A percentile compares a stretch with the other conserved stretches of the same genome.
Evolutionary conservation across 2,888 invertebrate species (phyloP).

Genomic region (Operophtera brumata): DNA sequence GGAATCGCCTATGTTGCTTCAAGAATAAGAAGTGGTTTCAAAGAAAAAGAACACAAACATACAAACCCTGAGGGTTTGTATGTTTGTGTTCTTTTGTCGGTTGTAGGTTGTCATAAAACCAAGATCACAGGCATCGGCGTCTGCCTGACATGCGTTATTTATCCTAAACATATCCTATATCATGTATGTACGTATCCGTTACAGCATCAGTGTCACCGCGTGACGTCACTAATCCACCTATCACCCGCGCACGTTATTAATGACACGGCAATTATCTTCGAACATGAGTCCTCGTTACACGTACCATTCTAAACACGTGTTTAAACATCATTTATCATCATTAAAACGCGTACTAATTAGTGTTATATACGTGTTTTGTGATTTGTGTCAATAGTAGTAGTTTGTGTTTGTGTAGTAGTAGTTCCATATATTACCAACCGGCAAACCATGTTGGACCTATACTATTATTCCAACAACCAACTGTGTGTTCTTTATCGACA

Average conservation of each 20-base stretch:
- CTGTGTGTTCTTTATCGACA: too few relatives aligned
- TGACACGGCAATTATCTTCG: slow-evolving; percentile 63
- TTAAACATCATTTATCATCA: slow-evolving; percentile 63
- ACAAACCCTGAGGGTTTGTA: too few relatives aligned
- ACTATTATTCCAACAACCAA: too few relatives aligned
- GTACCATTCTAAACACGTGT: slow-evolving; percentile 55
- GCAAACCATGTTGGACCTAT: too few relatives aligned
- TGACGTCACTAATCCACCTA: slow-evolving; percentile 59
- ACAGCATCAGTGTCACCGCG: slow-evolving; percentile 52
- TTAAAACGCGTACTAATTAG: slow-evolving; percentile 47
- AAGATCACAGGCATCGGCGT: too few relatives aligned
- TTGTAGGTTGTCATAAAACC: too few relatives aligned
- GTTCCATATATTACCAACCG: too few relatives aligned
- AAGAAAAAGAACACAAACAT: too few relatives aligned
- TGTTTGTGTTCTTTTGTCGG: too few relatives aligned
- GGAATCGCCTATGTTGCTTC: too few relatives aligned
- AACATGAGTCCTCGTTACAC: slow-evolving; percentile 54
- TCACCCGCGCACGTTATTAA: slow-evolving; percentile 64
- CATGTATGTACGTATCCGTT: slow-evolving; percentile 28
- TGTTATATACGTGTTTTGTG: slow-evolving; percentile 2
- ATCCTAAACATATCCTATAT: slow-evolving; percentile 30
- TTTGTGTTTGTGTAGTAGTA: neutral
- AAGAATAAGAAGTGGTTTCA: too few relatives aligned
- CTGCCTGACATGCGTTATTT: too few relatives aligned
- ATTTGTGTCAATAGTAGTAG: neutral